phyloP scores from a whole-genome alignment of 2,113 vertebrate species.

The Shinisaurus crocodilurus region DNA sequence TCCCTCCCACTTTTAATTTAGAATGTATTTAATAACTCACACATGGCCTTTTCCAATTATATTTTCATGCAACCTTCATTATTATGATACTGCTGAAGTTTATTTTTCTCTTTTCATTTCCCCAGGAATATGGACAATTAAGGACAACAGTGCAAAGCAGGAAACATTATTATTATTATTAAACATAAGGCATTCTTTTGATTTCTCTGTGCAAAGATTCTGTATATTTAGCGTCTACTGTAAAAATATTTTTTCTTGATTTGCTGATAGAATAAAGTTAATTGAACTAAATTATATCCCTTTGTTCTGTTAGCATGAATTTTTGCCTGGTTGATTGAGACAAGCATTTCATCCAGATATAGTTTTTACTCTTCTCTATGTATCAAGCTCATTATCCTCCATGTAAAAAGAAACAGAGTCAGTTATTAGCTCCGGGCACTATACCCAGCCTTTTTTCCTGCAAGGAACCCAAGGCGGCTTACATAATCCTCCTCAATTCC shows the following conservation, averaged over 20 bases:
- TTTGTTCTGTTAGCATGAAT: neutral
- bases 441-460: too few species aligned
- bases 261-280: conserved; percentile 8
- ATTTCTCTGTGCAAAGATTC: neutral
- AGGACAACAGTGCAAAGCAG: neutral
- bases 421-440: too few species aligned
- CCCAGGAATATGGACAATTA: neutral
- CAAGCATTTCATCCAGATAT: neutral
- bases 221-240: neutral
- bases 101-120: neutral
- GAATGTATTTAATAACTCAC: neutral
- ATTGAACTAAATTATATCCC: conserved; percentile 6
- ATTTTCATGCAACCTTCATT: neutral
- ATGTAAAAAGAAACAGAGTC: neutral
- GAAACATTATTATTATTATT: conserved; percentile 20
- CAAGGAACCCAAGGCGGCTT: too few species aligned
- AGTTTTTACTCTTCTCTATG: neutral
- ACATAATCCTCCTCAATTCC: too few species aligned
- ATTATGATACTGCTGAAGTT: neutral
- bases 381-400: neutral
- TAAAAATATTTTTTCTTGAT: conserved; percentile 21
- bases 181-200: neutral
- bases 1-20: neutral
- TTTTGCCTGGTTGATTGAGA: neutral
- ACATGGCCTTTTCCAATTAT: neutral